These are phyloP conservation scores for Adineta ricciae DNA, from an alignment of 2,888 invertebrate species.

Conservation along the genomic window DNA sequence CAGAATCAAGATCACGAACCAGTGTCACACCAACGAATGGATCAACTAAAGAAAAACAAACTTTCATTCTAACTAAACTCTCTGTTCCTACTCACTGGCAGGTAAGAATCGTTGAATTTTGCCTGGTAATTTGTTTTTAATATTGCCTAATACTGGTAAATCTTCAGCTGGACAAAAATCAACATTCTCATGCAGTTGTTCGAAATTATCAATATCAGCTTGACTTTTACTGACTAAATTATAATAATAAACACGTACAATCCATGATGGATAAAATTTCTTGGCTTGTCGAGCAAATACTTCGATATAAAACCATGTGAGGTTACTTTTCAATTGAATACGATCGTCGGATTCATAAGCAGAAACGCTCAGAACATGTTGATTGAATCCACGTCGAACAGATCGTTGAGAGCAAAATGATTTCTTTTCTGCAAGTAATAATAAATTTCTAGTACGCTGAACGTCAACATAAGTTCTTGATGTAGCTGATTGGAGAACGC, in stretches of 20 bases:
- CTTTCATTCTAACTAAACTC: neutral
- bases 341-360: neutral
- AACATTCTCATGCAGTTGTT: constrained; percentile 25
- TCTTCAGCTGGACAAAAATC: constrained; percentile 26
- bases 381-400: neutral
- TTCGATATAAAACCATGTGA: neutral
- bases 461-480: neutral
- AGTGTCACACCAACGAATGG: constrained; percentile 16
- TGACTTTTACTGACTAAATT: neutral
- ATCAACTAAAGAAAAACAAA: constrained; percentile 26
- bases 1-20: constrained; percentile 25
- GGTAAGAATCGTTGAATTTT: neutral
- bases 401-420: neutral
- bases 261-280: constrained; percentile 15
- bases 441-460: neutral
- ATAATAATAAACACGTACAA: constrained; percentile 30
- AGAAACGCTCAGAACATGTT: neutral
- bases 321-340: neutral
- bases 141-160: neutral
- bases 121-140: neutral
- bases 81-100: neutral
- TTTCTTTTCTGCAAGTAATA: neutral
- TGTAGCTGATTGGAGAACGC: neutral
- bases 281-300: neutral
- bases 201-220: constrained; percentile 20